These are phyloP conservation scores for Pogoniulus pusillus DNA, from an alignment of 2,797 vertebrate genomes.

Conservation along the genomic window DNA sequence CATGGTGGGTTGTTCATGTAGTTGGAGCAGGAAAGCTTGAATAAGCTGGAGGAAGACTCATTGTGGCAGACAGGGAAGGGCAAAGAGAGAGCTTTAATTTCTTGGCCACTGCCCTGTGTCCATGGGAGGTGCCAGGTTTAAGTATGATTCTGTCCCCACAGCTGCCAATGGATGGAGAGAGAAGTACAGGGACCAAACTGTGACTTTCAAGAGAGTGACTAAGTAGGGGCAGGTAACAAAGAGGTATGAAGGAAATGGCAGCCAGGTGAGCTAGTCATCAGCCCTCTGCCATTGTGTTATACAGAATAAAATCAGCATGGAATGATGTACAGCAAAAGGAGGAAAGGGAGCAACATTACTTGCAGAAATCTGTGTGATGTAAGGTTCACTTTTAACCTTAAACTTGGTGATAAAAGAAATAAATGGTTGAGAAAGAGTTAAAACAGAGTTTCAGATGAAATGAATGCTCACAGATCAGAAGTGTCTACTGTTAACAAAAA, in stretches of 20 bases:
- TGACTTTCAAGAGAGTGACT: background rate
- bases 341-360: background rate
- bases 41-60: background rate
- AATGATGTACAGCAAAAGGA: background rate
- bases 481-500: background rate
- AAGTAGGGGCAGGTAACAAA: background rate
- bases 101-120: background rate
- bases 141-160: background rate
- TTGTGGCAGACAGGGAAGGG: background rate
- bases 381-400: background rate
- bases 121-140: background rate
- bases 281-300: background rate
- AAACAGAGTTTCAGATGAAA: conserved; percentile 25
- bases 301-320: background rate
- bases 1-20: background rate
- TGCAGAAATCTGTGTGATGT: background rate
- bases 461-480: background rate
- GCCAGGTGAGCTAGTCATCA: background rate
- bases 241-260: background rate
- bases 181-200: background rate
- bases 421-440: background rate
- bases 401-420: background rate
- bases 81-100: background rate
- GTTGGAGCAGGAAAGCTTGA: background rate
- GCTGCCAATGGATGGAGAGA: background rate